Conservation (phyloP, 2,113 vertebrate species). For the Ailuropoda melanoleuca region DNA sequence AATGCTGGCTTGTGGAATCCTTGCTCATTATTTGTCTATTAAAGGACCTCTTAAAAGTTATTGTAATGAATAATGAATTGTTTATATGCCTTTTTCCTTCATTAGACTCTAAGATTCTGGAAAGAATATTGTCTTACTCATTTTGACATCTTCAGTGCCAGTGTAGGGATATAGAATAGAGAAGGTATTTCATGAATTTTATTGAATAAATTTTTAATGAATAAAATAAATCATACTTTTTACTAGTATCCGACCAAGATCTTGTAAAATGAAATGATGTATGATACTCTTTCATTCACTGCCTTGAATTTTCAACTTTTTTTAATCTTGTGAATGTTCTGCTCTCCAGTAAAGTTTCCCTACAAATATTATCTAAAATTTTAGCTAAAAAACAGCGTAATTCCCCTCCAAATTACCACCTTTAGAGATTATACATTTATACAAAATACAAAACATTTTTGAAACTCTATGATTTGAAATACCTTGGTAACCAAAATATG, state of each 20-base stretch:
- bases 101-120: not conserved
- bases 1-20: not conserved
- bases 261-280: not conserved
- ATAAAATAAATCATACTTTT: slow-evolving; percentile 27
- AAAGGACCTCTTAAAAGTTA: not conserved
- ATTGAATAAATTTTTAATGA: slow-evolving; percentile 3
- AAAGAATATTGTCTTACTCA: not conserved
- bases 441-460: not conserved
- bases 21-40: not conserved
- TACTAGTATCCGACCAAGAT: not conserved
- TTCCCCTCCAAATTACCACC: not conserved
- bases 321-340: not conserved
- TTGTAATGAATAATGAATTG: not conserved
- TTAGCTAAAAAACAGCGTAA: not conserved
- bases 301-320: not conserved
- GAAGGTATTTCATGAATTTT: not conserved
- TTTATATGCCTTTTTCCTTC: not conserved
- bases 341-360: not conserved
- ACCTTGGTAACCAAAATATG: not conserved
- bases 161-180: not conserved
- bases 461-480: not conserved
- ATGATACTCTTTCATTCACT: not conserved
- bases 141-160: not conserved
- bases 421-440: not conserved
- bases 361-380: not conserved